phyloP scores from a whole-genome alignment of 2,888 invertebrate species.

The Onchidella celtica region DNA sequence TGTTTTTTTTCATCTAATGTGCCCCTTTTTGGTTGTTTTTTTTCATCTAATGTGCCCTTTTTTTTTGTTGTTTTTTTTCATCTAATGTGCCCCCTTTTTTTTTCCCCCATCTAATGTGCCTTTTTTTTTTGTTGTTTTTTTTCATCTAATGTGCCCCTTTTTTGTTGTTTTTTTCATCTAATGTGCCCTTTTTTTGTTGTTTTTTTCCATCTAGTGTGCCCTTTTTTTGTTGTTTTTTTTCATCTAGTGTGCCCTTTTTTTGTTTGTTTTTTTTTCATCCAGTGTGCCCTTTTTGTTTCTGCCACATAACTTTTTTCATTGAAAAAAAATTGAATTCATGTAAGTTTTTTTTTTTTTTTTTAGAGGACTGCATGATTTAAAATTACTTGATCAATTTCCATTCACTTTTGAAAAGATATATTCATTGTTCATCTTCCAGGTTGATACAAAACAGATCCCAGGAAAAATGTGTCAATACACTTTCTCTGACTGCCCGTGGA shows the following conservation, averaged over 20 bases:
- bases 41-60: neutral
- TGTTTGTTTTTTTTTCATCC: neutral
- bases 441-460: constrained; percentile 65
- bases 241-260: neutral
- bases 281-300: neutral
- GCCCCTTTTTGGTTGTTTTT: neutral
- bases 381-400: too few species aligned
- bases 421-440: too few species aligned
- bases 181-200: neutral
- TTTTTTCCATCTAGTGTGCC: neutral
- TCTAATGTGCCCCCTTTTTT: neutral
- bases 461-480: constrained; percentile 66
- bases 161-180: neutral
- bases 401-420: too few species aligned
- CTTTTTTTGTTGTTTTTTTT: neutral
- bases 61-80: too few species aligned
- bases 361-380: too few species aligned
- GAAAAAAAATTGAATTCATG: too few species aligned
- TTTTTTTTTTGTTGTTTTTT: neutral
- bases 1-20: neutral
- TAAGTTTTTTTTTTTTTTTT: too few species aligned
- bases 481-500: constrained; percentile 75
- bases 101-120: neutral
- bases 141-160: neutral
- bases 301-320: too few species aligned